Evolutionary conservation across 2,888 invertebrate genomes (phyloP).

Genomic region (Megamerina dolium): DNA sequence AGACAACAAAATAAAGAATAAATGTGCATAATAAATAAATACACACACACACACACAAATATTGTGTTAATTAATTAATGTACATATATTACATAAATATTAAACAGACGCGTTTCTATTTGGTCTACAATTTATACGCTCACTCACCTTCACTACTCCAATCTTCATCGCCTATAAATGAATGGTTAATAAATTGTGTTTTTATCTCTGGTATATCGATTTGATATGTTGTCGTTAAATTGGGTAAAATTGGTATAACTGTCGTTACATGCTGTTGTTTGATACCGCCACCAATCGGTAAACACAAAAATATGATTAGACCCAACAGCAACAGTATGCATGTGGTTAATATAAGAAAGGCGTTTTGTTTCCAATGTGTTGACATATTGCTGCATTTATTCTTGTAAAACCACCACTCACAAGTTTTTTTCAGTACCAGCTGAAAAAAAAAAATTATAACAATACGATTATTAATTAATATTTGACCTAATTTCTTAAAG

Average conservation of each 20-base stretch:
- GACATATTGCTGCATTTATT: slow-evolving; percentile 41
- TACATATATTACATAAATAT: no score
- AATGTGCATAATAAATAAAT: not conserved
- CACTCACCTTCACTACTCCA: slow-evolving; percentile 26
- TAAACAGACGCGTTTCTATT: no score
- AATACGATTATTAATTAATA: not conserved
- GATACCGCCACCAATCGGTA: slow-evolving; percentile 19
- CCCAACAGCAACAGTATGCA: slow-evolving; percentile 24
- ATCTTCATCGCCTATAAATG: slow-evolving; percentile 26
- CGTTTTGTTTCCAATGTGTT: slow-evolving; percentile 35
- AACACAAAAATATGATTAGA: slow-evolving; percentile 25
- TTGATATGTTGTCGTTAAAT: slow-evolving; percentile 1
- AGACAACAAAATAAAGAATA: not conserved
- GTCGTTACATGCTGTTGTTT: slow-evolving; percentile 15
- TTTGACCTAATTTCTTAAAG: no score
- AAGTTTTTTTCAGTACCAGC: slow-evolving; percentile 40
- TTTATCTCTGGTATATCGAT: slow-evolving; percentile 22
- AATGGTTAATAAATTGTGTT: slow-evolving; percentile 29
- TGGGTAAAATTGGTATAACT: slow-evolving; percentile 6
- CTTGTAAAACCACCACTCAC: slow-evolving; percentile 38
- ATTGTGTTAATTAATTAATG: not conserved
- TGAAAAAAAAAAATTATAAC: slow-evolving; percentile 21
- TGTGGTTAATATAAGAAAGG: slow-evolving; percentile 25
- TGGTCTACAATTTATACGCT: no score
- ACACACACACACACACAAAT: no score